Evolutionary conservation across 1,140 invertebrate species (phyloP).

Genomic region (Nixonia krombeini): DNA sequence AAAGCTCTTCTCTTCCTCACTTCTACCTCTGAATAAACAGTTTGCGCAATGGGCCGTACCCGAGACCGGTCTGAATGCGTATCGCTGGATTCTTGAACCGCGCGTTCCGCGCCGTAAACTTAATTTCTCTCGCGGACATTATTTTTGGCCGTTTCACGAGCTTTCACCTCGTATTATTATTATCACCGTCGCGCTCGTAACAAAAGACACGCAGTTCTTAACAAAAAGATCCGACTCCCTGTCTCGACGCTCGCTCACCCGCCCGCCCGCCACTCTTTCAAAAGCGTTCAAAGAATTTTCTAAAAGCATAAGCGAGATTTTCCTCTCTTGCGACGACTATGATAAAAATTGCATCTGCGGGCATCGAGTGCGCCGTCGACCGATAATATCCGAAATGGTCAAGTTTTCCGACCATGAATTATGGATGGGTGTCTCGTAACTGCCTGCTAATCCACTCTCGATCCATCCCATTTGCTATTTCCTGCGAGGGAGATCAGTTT

Average conservation of each 20-base stretch:
- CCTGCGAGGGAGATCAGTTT: conserved; percentile 18
- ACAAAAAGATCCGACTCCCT: too few species aligned
- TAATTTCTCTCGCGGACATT: not conserved
- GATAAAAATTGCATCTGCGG: conserved; percentile 23
- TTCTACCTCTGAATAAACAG: conserved; percentile 15
- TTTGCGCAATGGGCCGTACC: conserved; percentile 1
- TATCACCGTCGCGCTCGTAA: too few species aligned
- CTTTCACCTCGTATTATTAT: not conserved
- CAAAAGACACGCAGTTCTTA: too few species aligned
- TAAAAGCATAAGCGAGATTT: conserved; percentile 12
- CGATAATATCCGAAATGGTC: conserved; percentile 16
- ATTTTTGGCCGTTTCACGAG: not conserved
- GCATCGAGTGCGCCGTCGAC: not conserved
- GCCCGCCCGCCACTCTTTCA: too few species aligned
- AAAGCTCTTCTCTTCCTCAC: conserved; percentile 7
- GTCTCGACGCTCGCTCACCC: too few species aligned
- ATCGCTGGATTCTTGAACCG: not conserved
- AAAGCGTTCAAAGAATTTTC: too few species aligned
- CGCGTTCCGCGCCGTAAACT: not conserved
- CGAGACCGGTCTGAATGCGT: not conserved
- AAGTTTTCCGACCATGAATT: conserved; percentile 14
- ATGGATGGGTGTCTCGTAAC: conserved; percentile 25
- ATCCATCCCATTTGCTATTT: conserved; percentile 29
- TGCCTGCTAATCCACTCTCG: conserved; percentile 32
- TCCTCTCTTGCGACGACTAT: not conserved